Evolutionary conservation across 2,888 invertebrate genomes (phyloP).

Genomic region (Hylaea fasciaria): DNA sequence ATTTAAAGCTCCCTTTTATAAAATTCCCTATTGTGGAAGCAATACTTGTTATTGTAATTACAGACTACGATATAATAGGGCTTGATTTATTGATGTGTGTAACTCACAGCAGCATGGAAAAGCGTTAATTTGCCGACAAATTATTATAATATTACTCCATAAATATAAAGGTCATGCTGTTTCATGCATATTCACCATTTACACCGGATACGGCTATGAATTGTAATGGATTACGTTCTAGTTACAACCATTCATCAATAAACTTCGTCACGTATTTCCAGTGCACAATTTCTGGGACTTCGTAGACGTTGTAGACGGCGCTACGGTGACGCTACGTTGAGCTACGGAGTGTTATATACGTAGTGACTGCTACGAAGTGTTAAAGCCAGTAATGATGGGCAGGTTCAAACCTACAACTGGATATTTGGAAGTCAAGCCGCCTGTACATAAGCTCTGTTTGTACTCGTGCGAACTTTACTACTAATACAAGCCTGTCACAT

Average conservation of each 20-base stretch:
- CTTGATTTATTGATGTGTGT: constrained; percentile 22
- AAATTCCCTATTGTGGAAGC: constrained; percentile 18
- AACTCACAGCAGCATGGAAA: constrained; percentile 14
- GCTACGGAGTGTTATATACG: constrained; percentile 2
- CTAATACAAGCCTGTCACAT: background rate
- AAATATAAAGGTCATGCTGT: constrained; percentile 25
- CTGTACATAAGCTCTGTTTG: background rate
- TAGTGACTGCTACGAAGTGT: constrained; percentile 1
- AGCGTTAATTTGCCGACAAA: constrained; percentile 9
- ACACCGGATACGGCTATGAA: constrained; percentile 20
- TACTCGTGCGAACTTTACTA: background rate
- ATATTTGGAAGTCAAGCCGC: no score
- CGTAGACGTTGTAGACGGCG: constrained; percentile 7
- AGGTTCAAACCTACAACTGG: no score
- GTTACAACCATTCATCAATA: constrained; percentile 22
- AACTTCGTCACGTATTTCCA: constrained; percentile 17
- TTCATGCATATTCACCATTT: constrained; percentile 25
- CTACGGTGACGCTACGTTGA: background rate
- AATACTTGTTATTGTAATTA: constrained; percentile 23
- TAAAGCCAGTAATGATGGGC: background rate
- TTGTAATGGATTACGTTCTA: constrained; percentile 30
- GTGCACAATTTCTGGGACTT: background rate
- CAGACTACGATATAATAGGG: constrained; percentile 13
- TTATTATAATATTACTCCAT: constrained; percentile 9
- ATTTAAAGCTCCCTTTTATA: constrained; percentile 14